phyloP scores from a whole-genome alignment of 2,797 vertebrate species.

The Macroramphosus scolopax region DNA sequence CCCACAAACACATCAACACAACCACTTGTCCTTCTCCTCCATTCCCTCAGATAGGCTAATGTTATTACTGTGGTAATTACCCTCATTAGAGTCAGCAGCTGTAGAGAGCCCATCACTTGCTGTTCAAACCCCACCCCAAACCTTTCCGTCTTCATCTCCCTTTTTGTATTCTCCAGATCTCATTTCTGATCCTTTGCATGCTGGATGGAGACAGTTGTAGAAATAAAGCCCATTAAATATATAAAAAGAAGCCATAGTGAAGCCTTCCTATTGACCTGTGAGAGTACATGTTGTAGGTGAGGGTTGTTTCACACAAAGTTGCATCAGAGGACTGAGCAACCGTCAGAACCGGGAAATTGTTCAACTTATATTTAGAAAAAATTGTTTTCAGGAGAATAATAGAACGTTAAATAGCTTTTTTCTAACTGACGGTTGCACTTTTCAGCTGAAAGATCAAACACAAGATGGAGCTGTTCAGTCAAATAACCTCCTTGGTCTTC shows the following conservation, averaged over 20 bases:
- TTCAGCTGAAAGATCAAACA: conserved; percentile 23
- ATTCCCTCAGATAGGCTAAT: conserved; percentile 99
- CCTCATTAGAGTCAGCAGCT: conserved; percentile 98
- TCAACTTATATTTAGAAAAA: not conserved
- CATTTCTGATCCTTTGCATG: conserved; percentile 57
- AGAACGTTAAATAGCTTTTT: too few species aligned
- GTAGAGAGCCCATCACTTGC: conserved; percentile 82
- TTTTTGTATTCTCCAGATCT: conserved; percentile 58
- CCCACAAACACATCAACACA: conserved; percentile 83
- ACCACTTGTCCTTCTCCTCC: conserved; percentile 96
- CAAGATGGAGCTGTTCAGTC: conserved; percentile 74
- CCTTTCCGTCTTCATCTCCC: conserved; percentile 64
- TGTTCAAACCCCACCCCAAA: conserved; percentile 71
- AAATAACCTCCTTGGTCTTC: conserved; percentile 21
- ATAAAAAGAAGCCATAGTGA: too few species aligned
- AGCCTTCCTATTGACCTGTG: conserved; percentile 12
- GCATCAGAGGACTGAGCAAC: not conserved
- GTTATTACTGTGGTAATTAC: conserved; percentile 98
- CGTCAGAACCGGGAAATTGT: not conserved
- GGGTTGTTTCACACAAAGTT: not conserved
- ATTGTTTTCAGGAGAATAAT: too few species aligned
- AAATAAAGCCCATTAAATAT: too few species aligned
- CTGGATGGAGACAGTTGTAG: too few species aligned
- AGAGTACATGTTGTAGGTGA: not conserved
- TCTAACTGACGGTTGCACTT: too few species aligned